Evolutionary conservation across 1,140 invertebrate genomes (phyloP).

Genomic region (Kradibia gibbosae): DNA sequence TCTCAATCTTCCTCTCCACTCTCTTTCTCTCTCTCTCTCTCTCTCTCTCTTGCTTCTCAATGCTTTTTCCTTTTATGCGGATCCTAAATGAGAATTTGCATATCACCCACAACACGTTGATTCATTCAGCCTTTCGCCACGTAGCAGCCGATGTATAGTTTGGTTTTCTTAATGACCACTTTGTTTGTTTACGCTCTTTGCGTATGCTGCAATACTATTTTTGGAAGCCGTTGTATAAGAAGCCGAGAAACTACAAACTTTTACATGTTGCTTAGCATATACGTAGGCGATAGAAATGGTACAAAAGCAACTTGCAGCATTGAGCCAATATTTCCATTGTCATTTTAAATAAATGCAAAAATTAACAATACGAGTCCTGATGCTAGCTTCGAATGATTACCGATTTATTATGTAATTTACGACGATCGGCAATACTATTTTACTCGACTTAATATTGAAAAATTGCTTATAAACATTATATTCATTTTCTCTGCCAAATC

Average conservation of each 20-base stretch:
- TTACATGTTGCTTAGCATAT: neutral
- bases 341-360: neutral
- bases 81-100: constrained; percentile 8
- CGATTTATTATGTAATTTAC: neutral
- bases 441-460: neutral
- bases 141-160: neutral
- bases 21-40: constrained; percentile 1
- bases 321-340: constrained; percentile 1
- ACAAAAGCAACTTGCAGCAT: neutral
- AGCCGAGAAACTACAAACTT: neutral
- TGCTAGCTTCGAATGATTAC: neutral
- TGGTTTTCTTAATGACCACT: neutral
- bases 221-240: constrained; percentile 6
- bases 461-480: neutral
- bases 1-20: too few species aligned
- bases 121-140: neutral
- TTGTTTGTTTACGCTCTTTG: constrained; percentile 21
- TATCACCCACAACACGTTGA: constrained; percentile 16
- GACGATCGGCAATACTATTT: neutral
- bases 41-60: neutral
- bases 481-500: neutral
- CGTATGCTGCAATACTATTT: neutral
- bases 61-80: neutral
- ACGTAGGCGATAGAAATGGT: neutral
- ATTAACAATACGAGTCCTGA: neutral